A percentile compares a stretch with the other conserved stretches of the same genome.
These are phyloP conservation scores for Drepana arcuata DNA, from an alignment of 1,140 invertebrate genomes.

Conservation along the genomic window DNA sequence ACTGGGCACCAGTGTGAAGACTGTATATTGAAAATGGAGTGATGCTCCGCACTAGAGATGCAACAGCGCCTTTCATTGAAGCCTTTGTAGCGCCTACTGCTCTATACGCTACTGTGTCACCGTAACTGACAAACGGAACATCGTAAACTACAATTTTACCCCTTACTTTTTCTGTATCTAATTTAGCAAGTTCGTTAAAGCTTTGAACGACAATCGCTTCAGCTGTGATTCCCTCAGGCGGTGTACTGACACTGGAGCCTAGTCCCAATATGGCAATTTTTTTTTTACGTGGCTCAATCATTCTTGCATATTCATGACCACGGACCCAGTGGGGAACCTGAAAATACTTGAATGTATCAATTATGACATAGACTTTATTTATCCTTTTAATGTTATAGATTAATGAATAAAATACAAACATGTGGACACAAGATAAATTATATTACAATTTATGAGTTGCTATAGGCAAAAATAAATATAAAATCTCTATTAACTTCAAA, in stretches of 20 bases:
- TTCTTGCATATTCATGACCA: conserved; percentile 73
- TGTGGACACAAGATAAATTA: background rate
- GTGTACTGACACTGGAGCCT: conserved; percentile 77
- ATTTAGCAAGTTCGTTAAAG: conserved; percentile 77
- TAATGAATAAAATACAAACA: background rate
- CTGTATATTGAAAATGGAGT: conserved; percentile 82
- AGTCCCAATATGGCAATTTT: conserved; percentile 75
- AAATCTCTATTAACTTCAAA: background rate
- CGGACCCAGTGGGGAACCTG: conserved; percentile 71
- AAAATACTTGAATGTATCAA: conserved; percentile 21
- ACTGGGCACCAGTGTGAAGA: conserved; percentile 79
- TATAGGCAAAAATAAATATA: background rate
- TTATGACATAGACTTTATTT: too few relatives aligned
- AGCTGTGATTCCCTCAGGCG: conserved; percentile 77
- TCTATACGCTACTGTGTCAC: conserved; percentile 68
- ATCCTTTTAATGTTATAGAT: too few relatives aligned
- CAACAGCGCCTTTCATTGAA: conserved; percentile 81
- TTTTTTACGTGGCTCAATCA: conserved; percentile 73
- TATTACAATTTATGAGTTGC: background rate
- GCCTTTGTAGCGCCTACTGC: conserved; percentile 72
- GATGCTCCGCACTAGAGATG: conserved; percentile 80
- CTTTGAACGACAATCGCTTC: conserved; percentile 78
- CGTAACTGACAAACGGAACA: conserved; percentile 76
- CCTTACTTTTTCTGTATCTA: conserved; percentile 49
- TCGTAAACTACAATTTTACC: conserved; percentile 87